These are phyloP conservation scores for Malacosoma neustria DNA, from an alignment of 2,888 invertebrate species.

Conservation along the genomic window DNA sequence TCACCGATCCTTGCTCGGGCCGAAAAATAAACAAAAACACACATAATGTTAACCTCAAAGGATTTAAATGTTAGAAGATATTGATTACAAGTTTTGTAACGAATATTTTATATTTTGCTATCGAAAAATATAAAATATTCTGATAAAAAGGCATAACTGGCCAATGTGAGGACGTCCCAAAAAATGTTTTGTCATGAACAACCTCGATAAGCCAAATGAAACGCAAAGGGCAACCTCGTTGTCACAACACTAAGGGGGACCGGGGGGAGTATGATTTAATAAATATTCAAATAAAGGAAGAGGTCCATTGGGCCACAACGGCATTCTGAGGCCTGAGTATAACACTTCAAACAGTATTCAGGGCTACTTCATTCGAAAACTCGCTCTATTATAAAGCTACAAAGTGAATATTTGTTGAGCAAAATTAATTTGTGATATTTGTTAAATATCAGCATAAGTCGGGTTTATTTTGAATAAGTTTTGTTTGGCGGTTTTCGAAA, in stretches of 20 bases:
- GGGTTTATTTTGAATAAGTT: neutral
- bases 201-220: slow-evolving; percentile 36
- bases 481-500: neutral
- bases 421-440: neutral
- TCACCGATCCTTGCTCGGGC: no score
- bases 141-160: neutral
- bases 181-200: slow-evolving; percentile 5
- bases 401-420: neutral
- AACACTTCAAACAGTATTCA: neutral
- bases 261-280: slow-evolving; percentile 42
- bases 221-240: slow-evolving; percentile 30
- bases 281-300: slow-evolving; percentile 61
- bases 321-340: slow-evolving; percentile 15
- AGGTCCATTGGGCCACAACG: slow-evolving; percentile 35
- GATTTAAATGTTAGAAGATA: no score
- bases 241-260: slow-evolving; percentile 37
- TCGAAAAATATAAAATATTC: no score
- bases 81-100: no score
- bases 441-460: neutral
- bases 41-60: no score
- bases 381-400: neutral
- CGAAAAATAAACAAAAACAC: no score
- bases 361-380: neutral
- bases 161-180: neutral
- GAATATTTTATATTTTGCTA: no score